phyloP scores from a whole-genome alignment of 2,113 vertebrate species.

The Nycticebus coucang region DNA sequence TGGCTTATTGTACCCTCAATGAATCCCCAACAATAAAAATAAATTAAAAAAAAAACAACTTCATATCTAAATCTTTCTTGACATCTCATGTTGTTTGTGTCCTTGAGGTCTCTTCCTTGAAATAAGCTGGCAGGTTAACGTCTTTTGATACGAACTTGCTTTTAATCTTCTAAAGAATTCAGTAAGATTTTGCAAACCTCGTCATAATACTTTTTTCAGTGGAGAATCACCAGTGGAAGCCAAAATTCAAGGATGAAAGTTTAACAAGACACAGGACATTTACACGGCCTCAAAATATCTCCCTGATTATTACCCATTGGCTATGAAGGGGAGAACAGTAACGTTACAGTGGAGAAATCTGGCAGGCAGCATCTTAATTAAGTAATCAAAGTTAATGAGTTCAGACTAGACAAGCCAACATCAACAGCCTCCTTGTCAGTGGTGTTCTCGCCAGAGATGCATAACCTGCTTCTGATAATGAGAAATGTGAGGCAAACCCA shows the following conservation, averaged over 20 bases:
- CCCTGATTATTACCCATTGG: background rate
- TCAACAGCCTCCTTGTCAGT: background rate
- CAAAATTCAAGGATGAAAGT: background rate
- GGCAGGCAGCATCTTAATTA: background rate
- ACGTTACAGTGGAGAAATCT: background rate
- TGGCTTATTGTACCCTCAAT: too few relatives aligned
- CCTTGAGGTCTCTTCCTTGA: background rate
- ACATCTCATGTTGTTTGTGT: background rate
- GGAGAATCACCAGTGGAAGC: background rate
- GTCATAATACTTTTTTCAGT: background rate
- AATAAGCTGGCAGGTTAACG: background rate
- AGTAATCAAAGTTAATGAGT: background rate
- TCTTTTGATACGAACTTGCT: background rate
- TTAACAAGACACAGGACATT: conserved; percentile 15
- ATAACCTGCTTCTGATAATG: background rate
- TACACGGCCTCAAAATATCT: background rate
- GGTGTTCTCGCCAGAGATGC: background rate
- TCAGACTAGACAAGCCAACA: background rate
- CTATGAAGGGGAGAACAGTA: background rate
- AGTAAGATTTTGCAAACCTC: background rate
- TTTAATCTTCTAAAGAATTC: background rate
- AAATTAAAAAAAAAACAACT: too few relatives aligned
- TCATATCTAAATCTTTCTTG: background rate
- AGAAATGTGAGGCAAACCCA: background rate
- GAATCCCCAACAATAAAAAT: too few relatives aligned